Conservation (phyloP, 1,140 invertebrate genomes). For the Drosophila kikkawai region DNA sequence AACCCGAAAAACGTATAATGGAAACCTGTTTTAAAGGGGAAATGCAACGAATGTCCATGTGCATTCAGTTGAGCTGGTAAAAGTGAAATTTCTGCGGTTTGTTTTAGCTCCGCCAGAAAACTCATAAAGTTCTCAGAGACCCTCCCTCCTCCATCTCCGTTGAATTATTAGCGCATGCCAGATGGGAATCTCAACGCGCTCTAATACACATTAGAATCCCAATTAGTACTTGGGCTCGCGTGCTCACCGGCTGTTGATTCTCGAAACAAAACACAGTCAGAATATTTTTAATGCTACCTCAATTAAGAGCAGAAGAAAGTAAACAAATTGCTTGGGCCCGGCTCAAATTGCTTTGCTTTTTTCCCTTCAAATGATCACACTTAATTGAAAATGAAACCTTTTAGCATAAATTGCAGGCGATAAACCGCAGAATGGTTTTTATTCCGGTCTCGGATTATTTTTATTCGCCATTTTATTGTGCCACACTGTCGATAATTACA, state of each 20-base stretch:
- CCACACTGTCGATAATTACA: conserved; percentile 31
- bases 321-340: conserved; percentile 14
- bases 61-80: conserved; percentile 38
- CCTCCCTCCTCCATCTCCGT: conserved; percentile 12
- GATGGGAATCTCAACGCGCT: conserved; percentile 70
- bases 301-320: conserved; percentile 33
- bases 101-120: conserved; percentile 12
- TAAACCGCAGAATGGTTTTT: conserved; percentile 36
- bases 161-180: conserved; percentile 79
- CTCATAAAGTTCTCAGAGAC: conserved; percentile 50
- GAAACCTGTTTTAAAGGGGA: conserved; percentile 61
- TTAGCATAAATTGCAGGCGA: conserved; percentile 28
- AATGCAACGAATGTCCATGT: conserved; percentile 48
- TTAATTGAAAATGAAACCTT: conserved; percentile 36
- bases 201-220: conserved; percentile 67
- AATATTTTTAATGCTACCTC: conserved; percentile 32
- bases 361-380: background rate
- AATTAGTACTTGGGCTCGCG: conserved; percentile 53
- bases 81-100: conserved; percentile 68
- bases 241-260: conserved; percentile 46
- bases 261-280: conserved; percentile 4
- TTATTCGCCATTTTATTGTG: conserved; percentile 28
- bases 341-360: background rate
- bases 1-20: conserved; percentile 30
- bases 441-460: conserved; percentile 13